A percentile compares a stretch with the other conserved stretches of the same genome.
Evolutionary conservation across 2,888 invertebrate species (phyloP).

Genomic region (Norana najaformis): DNA sequence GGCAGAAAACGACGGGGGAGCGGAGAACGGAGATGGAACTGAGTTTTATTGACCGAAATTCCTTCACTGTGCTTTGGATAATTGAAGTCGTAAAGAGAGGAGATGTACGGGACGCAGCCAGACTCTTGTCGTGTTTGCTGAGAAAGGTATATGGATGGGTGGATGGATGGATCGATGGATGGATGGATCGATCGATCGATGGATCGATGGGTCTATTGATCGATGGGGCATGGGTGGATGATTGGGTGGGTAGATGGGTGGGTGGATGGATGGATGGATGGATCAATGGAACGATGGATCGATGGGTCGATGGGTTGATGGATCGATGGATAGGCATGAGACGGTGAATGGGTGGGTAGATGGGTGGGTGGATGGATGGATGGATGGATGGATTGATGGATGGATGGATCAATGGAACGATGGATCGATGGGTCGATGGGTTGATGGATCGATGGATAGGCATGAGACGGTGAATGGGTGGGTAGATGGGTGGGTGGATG

Average conservation of each 20-base stretch:
- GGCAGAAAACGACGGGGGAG: neutral
- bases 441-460: neutral
- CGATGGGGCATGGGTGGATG: neutral
- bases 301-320: neutral
- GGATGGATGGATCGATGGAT: neutral
- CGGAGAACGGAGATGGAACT: neutral
- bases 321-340: neutral
- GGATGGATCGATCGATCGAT: neutral
- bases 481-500: neutral
- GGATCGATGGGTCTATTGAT: too few relatives aligned
- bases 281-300: neutral
- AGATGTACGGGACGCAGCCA: neutral
- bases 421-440: neutral
- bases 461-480: too few relatives aligned
- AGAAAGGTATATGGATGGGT: neutral
- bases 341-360: neutral
- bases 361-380: neutral
- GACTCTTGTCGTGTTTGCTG: neutral
- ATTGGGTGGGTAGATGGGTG: neutral
- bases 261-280: neutral
- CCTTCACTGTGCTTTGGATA: neutral
- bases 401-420: neutral
- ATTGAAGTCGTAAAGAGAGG: neutral
- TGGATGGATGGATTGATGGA: neutral
- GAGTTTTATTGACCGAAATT: conserved; percentile 3